Conservation (phyloP, 1,140 invertebrate genomes). For the Dendroctonus ponderosae region DNA sequence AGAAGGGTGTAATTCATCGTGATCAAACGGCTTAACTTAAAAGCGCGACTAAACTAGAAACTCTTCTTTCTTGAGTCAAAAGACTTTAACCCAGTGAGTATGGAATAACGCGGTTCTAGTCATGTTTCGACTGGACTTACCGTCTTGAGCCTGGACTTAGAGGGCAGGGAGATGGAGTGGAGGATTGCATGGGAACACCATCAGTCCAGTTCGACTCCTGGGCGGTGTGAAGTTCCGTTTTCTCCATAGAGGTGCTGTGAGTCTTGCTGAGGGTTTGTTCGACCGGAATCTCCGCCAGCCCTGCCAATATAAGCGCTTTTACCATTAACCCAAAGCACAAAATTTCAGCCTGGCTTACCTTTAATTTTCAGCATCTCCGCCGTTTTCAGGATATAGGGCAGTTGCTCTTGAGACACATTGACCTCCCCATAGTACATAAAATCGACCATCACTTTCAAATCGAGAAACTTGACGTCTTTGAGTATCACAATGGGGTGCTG, state of each 20-base stretch:
- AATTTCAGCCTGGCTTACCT: slow-evolving; percentile 44
- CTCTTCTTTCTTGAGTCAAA: no score
- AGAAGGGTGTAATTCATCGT: no score
- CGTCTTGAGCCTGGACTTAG: slow-evolving; percentile 48
- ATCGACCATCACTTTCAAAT: slow-evolving; percentile 85
- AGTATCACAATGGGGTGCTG: slow-evolving; percentile 88
- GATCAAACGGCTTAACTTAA: no score
- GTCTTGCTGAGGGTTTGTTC: slow-evolving; percentile 64
- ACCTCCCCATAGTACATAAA: slow-evolving; percentile 93
- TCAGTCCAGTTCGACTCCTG: slow-evolving; percentile 54
- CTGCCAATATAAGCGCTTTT: slow-evolving; percentile 42
- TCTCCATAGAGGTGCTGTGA: slow-evolving; percentile 56
- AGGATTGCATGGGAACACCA: slow-evolving; percentile 48
- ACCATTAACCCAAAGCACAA: not conserved
- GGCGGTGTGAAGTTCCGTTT: slow-evolving; percentile 54
- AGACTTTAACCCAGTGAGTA: not conserved
- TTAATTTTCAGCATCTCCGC: slow-evolving; percentile 86
- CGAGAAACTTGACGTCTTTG: slow-evolving; percentile 82
- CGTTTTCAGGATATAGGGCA: slow-evolving; percentile 82
- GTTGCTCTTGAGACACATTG: slow-evolving; percentile 83
- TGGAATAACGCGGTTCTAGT: not conserved
- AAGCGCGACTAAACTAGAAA: no score
- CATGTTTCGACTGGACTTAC: slow-evolving; percentile 28
- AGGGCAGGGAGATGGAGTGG: slow-evolving; percentile 52
- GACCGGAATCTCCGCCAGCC: slow-evolving; percentile 79